Conservation (phyloP, 2,113 vertebrate genomes). For the Crotalus helleri region DNA sequence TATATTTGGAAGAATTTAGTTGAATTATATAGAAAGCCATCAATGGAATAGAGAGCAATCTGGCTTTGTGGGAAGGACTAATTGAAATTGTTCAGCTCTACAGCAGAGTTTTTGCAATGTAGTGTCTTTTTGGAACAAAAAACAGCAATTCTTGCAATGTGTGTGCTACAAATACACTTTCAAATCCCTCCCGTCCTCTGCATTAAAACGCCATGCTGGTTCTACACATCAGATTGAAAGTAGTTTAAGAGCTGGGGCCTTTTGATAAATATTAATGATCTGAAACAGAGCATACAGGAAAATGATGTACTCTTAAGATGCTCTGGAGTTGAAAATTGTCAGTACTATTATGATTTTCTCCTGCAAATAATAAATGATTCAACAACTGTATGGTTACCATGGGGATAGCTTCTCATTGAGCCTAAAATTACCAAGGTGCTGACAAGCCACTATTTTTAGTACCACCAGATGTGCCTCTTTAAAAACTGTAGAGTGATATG, state of each 20-base stretch:
- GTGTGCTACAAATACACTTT: background rate
- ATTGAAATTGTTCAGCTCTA: background rate
- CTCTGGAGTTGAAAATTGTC: constrained; percentile 46
- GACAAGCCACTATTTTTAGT: constrained; percentile 68
- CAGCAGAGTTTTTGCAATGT: background rate
- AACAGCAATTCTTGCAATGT: background rate
- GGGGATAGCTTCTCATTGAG: constrained; percentile 68
- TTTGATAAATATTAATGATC: constrained; percentile 40
- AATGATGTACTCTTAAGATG: constrained; percentile 48
- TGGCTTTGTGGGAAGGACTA: background rate
- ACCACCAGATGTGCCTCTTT: constrained; percentile 66
- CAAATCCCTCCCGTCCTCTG: background rate
- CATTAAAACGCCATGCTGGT: constrained; percentile 5
- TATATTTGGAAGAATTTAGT: background rate
- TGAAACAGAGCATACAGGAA: constrained; percentile 21
- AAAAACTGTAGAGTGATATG: constrained; percentile 61
- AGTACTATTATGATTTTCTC: constrained; percentile 55
- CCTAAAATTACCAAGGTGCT: constrained; percentile 68
- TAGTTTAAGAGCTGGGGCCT: constrained; percentile 7
- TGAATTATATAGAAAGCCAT: background rate
- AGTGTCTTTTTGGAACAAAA: background rate
- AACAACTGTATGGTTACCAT: constrained; percentile 71
- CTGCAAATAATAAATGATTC: constrained; percentile 69
- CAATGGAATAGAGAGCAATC: background rate
- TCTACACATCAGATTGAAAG: background rate